phyloP scores from a whole-genome alignment of 2,797 vertebrate genomes.

The Pseudomugil tenellus region DNA sequence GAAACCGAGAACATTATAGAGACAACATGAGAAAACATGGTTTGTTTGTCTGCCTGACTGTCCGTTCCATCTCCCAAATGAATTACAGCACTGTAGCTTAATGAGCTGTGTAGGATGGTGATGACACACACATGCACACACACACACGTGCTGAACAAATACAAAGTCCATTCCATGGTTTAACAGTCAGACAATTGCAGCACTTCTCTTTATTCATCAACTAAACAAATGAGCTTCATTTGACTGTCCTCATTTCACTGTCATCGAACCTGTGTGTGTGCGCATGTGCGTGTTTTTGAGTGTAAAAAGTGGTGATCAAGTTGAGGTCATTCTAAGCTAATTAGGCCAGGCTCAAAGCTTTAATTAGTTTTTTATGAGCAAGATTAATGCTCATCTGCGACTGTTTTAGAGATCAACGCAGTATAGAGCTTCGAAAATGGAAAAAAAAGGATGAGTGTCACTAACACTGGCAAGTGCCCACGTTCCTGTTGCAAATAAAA shows the following conservation, averaged over 20 bases:
- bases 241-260: slow-evolving; percentile 57
- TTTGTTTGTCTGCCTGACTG: slow-evolving; percentile 45
- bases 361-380: slow-evolving; percentile 76
- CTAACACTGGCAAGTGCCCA: neutral
- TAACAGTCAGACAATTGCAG: slow-evolving; percentile 75
- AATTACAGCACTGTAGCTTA: slow-evolving; percentile 65
- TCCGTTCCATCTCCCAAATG: slow-evolving; percentile 60
- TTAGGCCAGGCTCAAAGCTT: slow-evolving; percentile 74
- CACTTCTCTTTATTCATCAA: slow-evolving; percentile 74
- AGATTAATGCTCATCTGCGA: slow-evolving; percentile 71
- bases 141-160: slow-evolving; percentile 41
- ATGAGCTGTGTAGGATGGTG: slow-evolving; percentile 73
- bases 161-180: slow-evolving; percentile 58
- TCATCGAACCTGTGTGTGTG: slow-evolving; percentile 46
- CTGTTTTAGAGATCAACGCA: slow-evolving; percentile 64
- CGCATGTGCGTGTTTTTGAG: slow-evolving; percentile 27
- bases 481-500: slow-evolving; percentile 8
- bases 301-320: slow-evolving; percentile 59
- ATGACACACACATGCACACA: slow-evolving; percentile 39
- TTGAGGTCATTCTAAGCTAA: slow-evolving; percentile 77
- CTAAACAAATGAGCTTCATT: slow-evolving; percentile 76
- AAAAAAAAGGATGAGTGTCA: neutral
- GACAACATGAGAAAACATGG: slow-evolving; percentile 26
- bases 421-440: slow-evolving; percentile 21
- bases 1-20: slow-evolving; percentile 14